Evolutionary conservation across 2,113 vertebrate genomes (phyloP).

Genomic region (Symphodus melops): DNA sequence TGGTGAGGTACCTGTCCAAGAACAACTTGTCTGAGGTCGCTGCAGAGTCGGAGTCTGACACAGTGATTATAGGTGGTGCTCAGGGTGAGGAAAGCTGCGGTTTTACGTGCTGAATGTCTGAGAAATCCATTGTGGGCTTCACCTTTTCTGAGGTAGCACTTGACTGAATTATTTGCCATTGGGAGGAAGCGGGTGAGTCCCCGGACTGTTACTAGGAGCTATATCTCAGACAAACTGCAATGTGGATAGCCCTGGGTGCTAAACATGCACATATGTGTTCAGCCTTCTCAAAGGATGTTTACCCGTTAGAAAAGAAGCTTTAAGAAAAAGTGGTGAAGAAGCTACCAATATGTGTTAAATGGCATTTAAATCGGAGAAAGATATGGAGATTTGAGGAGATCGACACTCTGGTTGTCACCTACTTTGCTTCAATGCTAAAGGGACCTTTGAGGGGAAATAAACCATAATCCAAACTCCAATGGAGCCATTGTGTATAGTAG

Average conservation of each 20-base stretch:
- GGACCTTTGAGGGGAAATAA: constrained; percentile 32
- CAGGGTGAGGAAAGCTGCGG: constrained; percentile 80
- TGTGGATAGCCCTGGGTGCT: constrained; percentile 31
- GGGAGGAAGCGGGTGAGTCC: constrained; percentile 66
- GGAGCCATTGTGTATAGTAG: constrained; percentile 56
- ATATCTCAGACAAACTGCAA: constrained; percentile 51
- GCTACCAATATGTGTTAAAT: background rate
- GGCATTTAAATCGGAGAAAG: background rate
- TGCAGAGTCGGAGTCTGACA: constrained; percentile 71
- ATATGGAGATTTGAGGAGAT: constrained; percentile 19
- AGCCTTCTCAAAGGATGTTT: constrained; percentile 11
- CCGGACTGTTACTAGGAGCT: constrained; percentile 47
- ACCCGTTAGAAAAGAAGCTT: constrained; percentile 8
- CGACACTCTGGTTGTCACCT: constrained; percentile 3
- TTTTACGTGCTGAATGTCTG: constrained; percentile 73
- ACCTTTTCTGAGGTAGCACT: constrained; percentile 64
- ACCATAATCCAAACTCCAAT: constrained; percentile 48
- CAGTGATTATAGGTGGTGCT: constrained; percentile 79
- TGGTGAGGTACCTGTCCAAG: constrained; percentile 77
- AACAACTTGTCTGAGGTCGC: constrained; percentile 80
- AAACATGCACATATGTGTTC: constrained; percentile 20
- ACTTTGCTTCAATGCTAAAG: constrained; percentile 10
- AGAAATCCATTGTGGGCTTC: constrained; percentile 80
- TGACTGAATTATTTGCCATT: constrained; percentile 74
- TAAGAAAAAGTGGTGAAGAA: background rate